Evolutionary conservation across 2,797 vertebrate genomes (phyloP), one percentile per base, ranked within the genome.

Genomic region (Sebastes hopkinsi): DNA sequence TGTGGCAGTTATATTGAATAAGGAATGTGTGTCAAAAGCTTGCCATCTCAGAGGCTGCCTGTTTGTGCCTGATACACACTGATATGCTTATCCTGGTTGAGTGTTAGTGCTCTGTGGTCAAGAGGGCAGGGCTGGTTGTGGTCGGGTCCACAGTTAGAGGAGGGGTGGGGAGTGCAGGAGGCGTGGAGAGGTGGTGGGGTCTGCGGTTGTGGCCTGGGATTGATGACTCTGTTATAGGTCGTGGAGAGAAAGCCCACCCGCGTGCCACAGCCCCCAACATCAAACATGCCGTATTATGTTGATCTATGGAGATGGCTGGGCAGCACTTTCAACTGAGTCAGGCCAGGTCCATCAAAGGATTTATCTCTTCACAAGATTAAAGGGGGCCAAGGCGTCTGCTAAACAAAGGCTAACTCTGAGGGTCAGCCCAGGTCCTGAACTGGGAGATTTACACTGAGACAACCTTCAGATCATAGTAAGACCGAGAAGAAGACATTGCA

Each of bases 311-410:
- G 87, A 91, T 86, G 92, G 92, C 81, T 65, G 75, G 87, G 85
- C 92, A 88, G 91, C 91, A 95, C 94, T 95, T 94, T 95, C 92
- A 95, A 92, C 92, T 87, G 86, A 95, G 89, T 90, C 93, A 89
- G 94, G 88, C 91, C 91, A 91, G 94, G 94, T 92, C 94, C 94
- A 94, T 95, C 95, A 94, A 93, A 94, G 93, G 94, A 94, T 95
- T 94, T 95, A 95, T 96, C 94, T 95, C 92, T 80, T 89, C 84
- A 61, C 87, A 88, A 96, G 95, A 96, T 96, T 95, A 96, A 95
- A 96, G 95, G 90, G 91, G 91, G 88, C 79, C 83, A 77, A 93
- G 93, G 92, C 88, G 87, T 94, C 92, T 94, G 93, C 93, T 92
- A 95, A 96, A 95, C 95, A 95, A 95, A 94, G 94, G 90, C 91